Conservation (phyloP, 2,888 invertebrate species). For the Nymphalis c-album region DNA sequence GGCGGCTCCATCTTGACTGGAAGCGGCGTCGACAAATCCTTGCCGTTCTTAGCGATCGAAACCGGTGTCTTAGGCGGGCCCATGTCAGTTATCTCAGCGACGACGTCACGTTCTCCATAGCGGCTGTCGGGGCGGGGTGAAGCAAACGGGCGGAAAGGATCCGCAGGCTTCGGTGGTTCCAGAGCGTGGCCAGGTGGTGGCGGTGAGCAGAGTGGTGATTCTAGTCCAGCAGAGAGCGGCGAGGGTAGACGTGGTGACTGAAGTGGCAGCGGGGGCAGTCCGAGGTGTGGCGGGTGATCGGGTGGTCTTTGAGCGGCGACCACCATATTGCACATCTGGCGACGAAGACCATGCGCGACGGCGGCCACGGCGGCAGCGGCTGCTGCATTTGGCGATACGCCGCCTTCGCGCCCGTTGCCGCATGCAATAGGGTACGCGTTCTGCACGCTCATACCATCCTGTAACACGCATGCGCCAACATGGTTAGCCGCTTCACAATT, state of each 20-base stretch:
- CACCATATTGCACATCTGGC: slow-evolving; percentile 93
- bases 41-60: slow-evolving; percentile 61
- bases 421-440: slow-evolving; percentile 81
- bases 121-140: slow-evolving; percentile 82
- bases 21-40: slow-evolving; percentile 77
- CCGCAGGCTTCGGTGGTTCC: slow-evolving; percentile 80
- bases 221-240: slow-evolving; percentile 82
- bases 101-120: slow-evolving; percentile 84
- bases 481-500: slow-evolving; percentile 22
- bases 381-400: slow-evolving; percentile 84
- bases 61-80: slow-evolving; percentile 71
- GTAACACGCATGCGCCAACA: slow-evolving; percentile 61
- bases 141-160: slow-evolving; percentile 81
- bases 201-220: slow-evolving; percentile 84
- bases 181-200: slow-evolving; percentile 84
- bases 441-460: slow-evolving; percentile 82
- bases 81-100: slow-evolving; percentile 67
- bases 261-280: slow-evolving; percentile 65
- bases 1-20: slow-evolving; percentile 87
- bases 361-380: slow-evolving; percentile 92
- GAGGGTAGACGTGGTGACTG: slow-evolving; percentile 76
- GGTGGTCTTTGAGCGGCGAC: slow-evolving; percentile 78
- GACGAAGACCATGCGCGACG: slow-evolving; percentile 91
- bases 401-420: slow-evolving; percentile 80
- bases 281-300: slow-evolving; percentile 76